Percentiles rank a stretch among this genome's conserved stretches.
phyloP scores from a whole-genome alignment of 2,888 invertebrate genomes.

The Calameuta filiformis region DNA sequence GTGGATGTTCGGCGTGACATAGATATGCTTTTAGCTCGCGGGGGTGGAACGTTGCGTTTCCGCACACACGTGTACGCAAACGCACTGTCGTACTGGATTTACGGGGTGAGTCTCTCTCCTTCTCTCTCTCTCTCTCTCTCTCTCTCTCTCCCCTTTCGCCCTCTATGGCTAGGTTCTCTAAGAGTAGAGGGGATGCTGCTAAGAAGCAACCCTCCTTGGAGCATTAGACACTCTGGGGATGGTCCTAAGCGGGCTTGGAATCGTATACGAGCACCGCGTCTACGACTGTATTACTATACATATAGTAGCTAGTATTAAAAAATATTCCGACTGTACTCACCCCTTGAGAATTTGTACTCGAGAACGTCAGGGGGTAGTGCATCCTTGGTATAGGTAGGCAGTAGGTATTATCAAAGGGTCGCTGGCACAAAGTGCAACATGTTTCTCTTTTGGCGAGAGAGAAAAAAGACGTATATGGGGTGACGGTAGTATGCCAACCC shows the following conservation, averaged over 20 bases:
- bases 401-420: not conserved
- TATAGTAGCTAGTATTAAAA: not conserved
- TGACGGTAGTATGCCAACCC: not conserved
- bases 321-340: not conserved
- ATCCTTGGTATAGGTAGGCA: not conserved
- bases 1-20: conserved; percentile 55
- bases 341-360: not conserved
- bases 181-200: not conserved
- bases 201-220: not conserved
- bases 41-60: conserved; percentile 54
- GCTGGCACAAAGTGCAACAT: conserved; percentile 53
- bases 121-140: no score
- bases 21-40: conserved; percentile 65
- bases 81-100: conserved; percentile 7
- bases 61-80: conserved; percentile 43
- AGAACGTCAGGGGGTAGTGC: not conserved
- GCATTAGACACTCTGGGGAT: not conserved
- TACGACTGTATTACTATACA: not conserved
- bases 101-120: not conserved
- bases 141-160: no score
- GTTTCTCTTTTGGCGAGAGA: conserved; percentile 28
- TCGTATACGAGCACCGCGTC: not conserved
- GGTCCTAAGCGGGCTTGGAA: not conserved
- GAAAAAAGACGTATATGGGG: conserved; percentile 13
- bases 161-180: not conserved